Conservation (phyloP, 2,797 vertebrate genomes). For the Tokudaia tokunoshimensis region DNA sequence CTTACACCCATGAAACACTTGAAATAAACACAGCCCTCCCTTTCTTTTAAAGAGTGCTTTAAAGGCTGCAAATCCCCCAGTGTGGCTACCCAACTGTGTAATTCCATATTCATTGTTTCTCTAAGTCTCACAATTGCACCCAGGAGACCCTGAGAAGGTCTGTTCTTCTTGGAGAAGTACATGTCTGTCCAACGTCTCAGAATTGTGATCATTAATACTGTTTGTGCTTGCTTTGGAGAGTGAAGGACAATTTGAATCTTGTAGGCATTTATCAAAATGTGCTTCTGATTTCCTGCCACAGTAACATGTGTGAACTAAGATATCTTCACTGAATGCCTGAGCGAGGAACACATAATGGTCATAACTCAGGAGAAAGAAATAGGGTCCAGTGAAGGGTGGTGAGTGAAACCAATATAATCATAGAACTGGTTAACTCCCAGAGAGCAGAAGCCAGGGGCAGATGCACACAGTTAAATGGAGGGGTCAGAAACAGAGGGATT, state of each 20-base stretch:
- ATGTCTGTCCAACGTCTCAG: conserved; percentile 11
- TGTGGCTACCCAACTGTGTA: background rate
- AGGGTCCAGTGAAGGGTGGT: background rate
- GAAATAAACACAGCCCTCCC: background rate
- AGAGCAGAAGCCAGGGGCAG: background rate
- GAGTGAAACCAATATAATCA: background rate
- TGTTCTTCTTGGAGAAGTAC: background rate
- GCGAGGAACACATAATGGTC: background rate
- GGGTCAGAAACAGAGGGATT: background rate
- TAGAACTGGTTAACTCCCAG: background rate
- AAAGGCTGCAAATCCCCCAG: conserved; percentile 43
- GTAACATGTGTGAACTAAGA: background rate
- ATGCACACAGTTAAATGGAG: background rate
- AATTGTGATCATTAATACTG: conserved; percentile 4
- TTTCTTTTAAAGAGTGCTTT: conserved; percentile 54
- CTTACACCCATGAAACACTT: background rate
- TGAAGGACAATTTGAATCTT: background rate
- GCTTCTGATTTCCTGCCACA: background rate
- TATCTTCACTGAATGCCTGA: background rate
- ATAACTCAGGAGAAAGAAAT: background rate
- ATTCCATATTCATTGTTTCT: conserved; percentile 41
- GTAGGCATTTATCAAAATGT: background rate
- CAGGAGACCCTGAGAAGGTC: conserved; percentile 29
- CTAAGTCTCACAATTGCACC: conserved; percentile 14
- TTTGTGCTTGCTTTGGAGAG: conserved; percentile 2